phyloP scores from a whole-genome alignment of 2,888 invertebrate species.

The Caenorhabditis sp. region DNA sequence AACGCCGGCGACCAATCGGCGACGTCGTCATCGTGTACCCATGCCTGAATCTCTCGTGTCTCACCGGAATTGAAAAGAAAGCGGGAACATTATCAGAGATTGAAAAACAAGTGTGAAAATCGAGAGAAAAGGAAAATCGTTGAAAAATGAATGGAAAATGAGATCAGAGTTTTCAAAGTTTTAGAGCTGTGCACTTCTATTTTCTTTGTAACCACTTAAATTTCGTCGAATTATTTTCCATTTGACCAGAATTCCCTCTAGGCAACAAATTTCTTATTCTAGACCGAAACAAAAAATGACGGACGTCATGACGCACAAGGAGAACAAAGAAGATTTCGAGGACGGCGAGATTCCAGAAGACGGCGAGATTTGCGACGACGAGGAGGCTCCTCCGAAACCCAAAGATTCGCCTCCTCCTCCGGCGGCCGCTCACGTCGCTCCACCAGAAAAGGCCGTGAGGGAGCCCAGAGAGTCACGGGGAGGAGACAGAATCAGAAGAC shows the following conservation, averaged over 20 bases:
- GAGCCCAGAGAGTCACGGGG: constrained; percentile 2
- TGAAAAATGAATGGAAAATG: neutral
- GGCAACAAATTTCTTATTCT: constrained; percentile 7
- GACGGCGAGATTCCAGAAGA: constrained; percentile 82
- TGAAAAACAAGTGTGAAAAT: neutral
- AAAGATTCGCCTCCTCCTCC: neutral
- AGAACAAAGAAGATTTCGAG: constrained; percentile 71
- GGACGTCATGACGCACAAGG: constrained; percentile 68
- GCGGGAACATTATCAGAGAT: neutral
- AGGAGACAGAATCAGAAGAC: constrained; percentile 16
- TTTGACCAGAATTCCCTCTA: neutral
- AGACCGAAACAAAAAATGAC: constrained; percentile 46
- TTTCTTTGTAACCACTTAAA: neutral
- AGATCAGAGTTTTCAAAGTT: neutral
- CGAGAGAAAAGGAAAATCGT: neutral
- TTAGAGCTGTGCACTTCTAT: neutral
- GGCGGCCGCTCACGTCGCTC: constrained; percentile 4
- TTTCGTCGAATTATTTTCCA: neutral
- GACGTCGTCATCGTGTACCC: constrained; percentile 10
- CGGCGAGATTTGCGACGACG: constrained; percentile 81
- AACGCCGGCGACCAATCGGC: constrained; percentile 38
- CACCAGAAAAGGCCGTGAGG: neutral
- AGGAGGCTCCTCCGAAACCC: constrained; percentile 58
- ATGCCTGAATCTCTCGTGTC: neutral
- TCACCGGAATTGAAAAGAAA: neutral